Percentiles rank a stretch among this genome's conserved stretches.
Conservation (phyloP, 2,888 invertebrate species). For the Oasisia sp. region DNA sequence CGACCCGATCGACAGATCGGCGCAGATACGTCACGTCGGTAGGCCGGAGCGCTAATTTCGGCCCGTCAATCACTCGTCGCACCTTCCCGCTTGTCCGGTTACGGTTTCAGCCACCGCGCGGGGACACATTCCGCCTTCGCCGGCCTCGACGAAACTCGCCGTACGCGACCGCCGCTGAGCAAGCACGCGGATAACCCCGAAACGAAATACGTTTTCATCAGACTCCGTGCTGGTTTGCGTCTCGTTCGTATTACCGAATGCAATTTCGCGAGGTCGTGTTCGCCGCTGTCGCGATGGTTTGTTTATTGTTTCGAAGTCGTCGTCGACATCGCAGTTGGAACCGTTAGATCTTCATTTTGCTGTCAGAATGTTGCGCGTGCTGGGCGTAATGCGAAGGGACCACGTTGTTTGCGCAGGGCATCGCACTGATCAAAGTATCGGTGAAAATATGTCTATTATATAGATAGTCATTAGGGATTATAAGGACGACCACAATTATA, state of each 20-base stretch:
- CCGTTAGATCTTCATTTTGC: not conserved
- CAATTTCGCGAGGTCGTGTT: not conserved
- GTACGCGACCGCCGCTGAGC: not conserved
- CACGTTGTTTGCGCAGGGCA: not conserved
- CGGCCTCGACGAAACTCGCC: not conserved
- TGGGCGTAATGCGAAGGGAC: not conserved
- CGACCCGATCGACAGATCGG: not conserved
- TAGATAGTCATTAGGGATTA: too few species aligned
- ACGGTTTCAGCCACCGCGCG: not conserved
- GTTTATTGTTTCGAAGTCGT: conserved; percentile 2
- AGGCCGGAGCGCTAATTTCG: not conserved
- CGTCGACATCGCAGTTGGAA: not conserved
- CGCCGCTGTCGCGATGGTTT: not conserved
- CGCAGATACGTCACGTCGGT: not conserved
- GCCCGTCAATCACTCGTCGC: conserved; percentile 10
- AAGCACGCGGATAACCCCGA: conserved; percentile 17
- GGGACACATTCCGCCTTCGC: not conserved
- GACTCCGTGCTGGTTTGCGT: not conserved
- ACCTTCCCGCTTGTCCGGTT: not conserved
- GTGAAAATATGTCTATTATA: not conserved
- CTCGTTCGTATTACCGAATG: not conserved
- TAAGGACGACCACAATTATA: too few species aligned
- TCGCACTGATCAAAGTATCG: not conserved
- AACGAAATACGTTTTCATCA: not conserved
- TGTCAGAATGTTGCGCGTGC: too few species aligned